phyloP scores from a whole-genome alignment of 2,113 vertebrate species.

The Chelonoidis abingdonii region DNA sequence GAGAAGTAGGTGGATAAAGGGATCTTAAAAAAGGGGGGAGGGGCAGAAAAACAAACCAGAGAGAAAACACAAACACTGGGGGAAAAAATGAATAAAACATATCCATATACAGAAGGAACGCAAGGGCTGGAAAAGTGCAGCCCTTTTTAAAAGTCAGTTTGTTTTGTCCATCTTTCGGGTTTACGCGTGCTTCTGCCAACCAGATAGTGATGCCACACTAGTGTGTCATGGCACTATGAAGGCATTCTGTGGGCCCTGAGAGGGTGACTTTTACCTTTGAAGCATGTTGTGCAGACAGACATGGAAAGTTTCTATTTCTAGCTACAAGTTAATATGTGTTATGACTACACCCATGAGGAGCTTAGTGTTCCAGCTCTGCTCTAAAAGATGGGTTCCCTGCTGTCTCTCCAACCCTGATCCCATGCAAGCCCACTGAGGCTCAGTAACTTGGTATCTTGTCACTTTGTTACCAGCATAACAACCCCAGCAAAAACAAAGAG shows the following conservation, averaged over 20 bases:
- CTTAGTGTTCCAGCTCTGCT: not conserved
- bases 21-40: not conserved
- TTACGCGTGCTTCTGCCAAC: slow-evolving; percentile 8
- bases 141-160: not conserved
- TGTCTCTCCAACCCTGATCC: not conserved
- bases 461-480: not conserved
- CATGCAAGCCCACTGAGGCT: not conserved
- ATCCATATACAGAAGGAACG: not conserved
- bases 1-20: not conserved
- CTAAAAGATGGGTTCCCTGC: not conserved
- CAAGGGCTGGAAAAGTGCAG: not conserved
- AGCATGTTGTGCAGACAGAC: not conserved
- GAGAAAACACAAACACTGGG: not conserved
- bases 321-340: not conserved
- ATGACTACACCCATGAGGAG: not conserved
- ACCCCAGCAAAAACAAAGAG: not conserved
- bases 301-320: not conserved
- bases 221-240: not conserved
- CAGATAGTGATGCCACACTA: not conserved
- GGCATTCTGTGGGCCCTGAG: not conserved
- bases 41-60: not conserved
- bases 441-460: not conserved
- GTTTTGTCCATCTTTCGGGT: not conserved
- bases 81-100: not conserved
- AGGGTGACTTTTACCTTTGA: not conserved